Percentiles rank a stretch among this genome's conserved stretches.
Evolutionary conservation across 2,113 vertebrate genomes (phyloP).

Genomic region (Petrocephalus zakoni): DNA sequence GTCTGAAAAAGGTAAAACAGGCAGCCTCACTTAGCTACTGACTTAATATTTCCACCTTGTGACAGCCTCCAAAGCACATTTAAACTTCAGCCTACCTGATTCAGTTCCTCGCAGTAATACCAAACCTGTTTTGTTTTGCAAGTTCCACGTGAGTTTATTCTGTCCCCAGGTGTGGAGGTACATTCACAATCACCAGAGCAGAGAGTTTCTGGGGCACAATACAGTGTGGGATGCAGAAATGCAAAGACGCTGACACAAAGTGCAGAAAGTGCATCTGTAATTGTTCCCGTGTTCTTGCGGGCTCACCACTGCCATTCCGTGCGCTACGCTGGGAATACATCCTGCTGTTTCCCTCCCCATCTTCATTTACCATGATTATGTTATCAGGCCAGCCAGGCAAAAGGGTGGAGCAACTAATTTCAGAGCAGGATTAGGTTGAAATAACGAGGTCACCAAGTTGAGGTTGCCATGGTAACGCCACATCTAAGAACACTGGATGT

Average conservation of each 20-base stretch:
- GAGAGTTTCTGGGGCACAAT: background rate
- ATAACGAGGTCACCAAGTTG: conserved; percentile 99
- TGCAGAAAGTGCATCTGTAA: conserved; percentile 15
- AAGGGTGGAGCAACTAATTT: conserved; percentile 99
- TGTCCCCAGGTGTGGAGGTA: background rate
- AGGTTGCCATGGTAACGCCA: conserved; percentile 97
- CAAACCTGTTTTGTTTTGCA: background rate
- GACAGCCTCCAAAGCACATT: background rate
- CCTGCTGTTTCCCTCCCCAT: conserved; percentile 56
- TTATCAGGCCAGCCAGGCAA: conserved; percentile 99
- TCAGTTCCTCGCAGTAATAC: background rate
- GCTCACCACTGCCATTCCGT: background rate
- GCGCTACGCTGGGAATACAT: conserved; percentile 1
- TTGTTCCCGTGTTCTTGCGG: background rate
- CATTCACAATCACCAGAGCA: background rate
- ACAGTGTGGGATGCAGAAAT: background rate
- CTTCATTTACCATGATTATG: conserved; percentile 99
- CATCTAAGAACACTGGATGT: conserved; percentile 99
- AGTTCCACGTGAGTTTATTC: background rate
- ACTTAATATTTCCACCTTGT: background rate
- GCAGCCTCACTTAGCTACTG: background rate
- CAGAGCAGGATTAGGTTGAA: conserved; percentile 99
- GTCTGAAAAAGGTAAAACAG: background rate
- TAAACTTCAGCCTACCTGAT: background rate
- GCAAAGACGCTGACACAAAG: background rate